A percentile compares a stretch with the other conserved stretches of the same genome.
Evolutionary conservation across 2,797 vertebrate genomes (phyloP).

Genomic region (Typhlichthys eigenmanni): DNA sequence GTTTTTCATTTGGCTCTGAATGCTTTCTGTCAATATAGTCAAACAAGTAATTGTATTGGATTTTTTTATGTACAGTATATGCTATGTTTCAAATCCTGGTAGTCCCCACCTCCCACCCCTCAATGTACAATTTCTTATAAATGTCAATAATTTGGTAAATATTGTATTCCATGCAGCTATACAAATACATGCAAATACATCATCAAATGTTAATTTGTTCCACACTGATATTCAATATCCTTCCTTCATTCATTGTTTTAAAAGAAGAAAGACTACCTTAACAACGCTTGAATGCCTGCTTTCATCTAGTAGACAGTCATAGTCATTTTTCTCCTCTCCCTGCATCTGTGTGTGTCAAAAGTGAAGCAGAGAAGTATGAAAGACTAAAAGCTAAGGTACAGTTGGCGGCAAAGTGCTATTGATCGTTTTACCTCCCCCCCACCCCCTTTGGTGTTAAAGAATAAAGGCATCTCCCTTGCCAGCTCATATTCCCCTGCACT

Average conservation of each 20-base stretch:
- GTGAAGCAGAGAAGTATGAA: conserved; percentile 70
- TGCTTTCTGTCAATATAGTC: conserved; percentile 63
- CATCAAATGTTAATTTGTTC: neutral
- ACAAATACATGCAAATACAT: too few species aligned
- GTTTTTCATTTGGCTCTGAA: conserved; percentile 75
- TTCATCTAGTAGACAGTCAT: conserved; percentile 10
- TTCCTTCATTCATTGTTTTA: conserved; percentile 5
- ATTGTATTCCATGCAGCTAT: too few species aligned
- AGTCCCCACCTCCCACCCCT: neutral
- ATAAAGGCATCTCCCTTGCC: conserved; percentile 61
- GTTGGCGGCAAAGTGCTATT: conserved; percentile 76
- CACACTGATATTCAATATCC: neutral
- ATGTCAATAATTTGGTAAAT: neutral
- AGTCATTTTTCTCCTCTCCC: conserved; percentile 20
- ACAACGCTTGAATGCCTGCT: conserved; percentile 6
- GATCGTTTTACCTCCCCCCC: conserved; percentile 50
- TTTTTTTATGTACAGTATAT: conserved; percentile 22
- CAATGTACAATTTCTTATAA: neutral
- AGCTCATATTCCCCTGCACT: conserved; percentile 50
- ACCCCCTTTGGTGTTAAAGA: conserved; percentile 44
- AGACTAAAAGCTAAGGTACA: conserved; percentile 69
- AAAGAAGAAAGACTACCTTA: neutral
- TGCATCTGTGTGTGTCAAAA: conserved; percentile 64
- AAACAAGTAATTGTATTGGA: conserved; percentile 57
- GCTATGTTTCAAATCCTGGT: conserved; percentile 21